phyloP scores from a whole-genome alignment of 1,140 invertebrate species.

The Leguminivora glycinivorella region DNA sequence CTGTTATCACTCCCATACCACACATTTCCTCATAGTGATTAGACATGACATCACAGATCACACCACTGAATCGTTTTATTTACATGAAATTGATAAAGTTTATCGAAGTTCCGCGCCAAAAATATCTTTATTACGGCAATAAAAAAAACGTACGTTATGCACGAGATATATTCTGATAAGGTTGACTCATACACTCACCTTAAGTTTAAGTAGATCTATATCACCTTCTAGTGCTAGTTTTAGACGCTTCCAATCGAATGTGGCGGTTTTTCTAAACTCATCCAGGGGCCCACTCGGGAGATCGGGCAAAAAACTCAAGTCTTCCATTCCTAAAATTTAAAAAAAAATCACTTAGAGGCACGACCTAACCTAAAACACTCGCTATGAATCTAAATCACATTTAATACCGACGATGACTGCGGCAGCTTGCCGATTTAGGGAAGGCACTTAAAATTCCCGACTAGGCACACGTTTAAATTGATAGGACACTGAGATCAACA shows the following conservation, averaged over 20 bases:
- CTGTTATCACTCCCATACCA: background rate
- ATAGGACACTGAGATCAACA: constrained; percentile 7
- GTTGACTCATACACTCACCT: constrained; percentile 77
- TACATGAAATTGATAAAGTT: background rate
- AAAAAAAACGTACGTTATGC: background rate
- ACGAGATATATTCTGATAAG: background rate
- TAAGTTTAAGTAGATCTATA: constrained; percentile 84
- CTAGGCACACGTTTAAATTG: constrained; percentile 19
- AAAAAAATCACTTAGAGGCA: constrained; percentile 33
- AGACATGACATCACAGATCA: constrained; percentile 4
- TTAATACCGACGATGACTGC: constrained; percentile 42
- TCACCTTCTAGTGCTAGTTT: constrained; percentile 86
- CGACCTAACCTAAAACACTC: constrained; percentile 34
- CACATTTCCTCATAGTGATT: constrained; percentile 1
- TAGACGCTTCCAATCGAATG: constrained; percentile 90
- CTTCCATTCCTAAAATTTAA: constrained; percentile 64
- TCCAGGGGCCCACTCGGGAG: constrained; percentile 85
- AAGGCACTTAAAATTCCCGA: constrained; percentile 19
- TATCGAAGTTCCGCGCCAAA: constrained; percentile 11
- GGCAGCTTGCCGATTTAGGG: constrained; percentile 7
- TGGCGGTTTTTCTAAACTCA: constrained; percentile 84
- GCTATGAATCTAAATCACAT: constrained; percentile 36
- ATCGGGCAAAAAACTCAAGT: constrained; percentile 79
- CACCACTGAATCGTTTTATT: constrained; percentile 8
- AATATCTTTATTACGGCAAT: constrained; percentile 10